Conservation (phyloP, 2,888 invertebrate species). For the Beris chalybata region DNA sequence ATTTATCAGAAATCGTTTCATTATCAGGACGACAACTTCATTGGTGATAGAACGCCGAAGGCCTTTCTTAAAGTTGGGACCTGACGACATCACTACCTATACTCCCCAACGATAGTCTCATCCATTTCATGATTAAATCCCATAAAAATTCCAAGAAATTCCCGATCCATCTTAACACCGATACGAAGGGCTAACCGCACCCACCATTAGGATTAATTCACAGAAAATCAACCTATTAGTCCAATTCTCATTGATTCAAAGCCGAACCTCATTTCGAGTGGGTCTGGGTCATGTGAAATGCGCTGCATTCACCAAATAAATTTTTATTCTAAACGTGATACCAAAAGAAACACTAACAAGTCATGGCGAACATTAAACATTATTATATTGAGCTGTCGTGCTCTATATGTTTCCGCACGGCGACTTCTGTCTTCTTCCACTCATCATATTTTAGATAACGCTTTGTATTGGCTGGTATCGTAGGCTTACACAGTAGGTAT, state of each 20-base stretch:
- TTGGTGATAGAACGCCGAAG: too few species aligned
- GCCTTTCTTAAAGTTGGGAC: too few species aligned
- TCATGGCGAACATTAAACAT: background rate
- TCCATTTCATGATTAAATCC: too few species aligned
- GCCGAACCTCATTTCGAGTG: constrained; percentile 7
- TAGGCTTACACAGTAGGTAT: too few species aligned
- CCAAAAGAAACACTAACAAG: background rate
- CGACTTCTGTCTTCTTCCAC: background rate
- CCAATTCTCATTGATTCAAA: constrained; percentile 13
- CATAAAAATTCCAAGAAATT: too few species aligned
- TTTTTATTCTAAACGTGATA: constrained; percentile 13
- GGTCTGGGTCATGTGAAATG: background rate
- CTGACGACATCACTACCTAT: too few species aligned
- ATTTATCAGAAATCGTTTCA: too few species aligned
- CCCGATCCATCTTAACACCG: too few species aligned
- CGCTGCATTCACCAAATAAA: background rate
- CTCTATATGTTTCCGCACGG: background rate
- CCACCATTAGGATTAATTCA: too few species aligned
- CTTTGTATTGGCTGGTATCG: background rate
- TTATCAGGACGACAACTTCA: too few species aligned
- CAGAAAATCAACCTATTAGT: constrained; percentile 2
- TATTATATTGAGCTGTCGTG: background rate
- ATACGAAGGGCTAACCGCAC: too few species aligned
- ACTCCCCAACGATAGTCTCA: too few species aligned
- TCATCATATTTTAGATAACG: background rate